Base-by-base conservation (phyloP, 1,140 invertebrate genomes). In the Drosophila arawakana region DNA sequence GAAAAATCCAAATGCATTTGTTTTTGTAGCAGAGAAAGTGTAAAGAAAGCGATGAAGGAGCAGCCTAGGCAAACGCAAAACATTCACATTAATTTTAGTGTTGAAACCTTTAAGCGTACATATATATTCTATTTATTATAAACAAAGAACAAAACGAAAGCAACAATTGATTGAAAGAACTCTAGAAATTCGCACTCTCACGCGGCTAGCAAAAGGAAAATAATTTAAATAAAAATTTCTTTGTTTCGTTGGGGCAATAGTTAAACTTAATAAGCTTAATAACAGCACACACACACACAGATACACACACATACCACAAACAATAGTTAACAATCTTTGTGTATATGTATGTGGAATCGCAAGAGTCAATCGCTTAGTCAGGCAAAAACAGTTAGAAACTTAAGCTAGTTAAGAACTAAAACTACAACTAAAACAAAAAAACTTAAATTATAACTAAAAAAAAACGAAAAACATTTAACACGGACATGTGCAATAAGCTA, bases 11-110 rank as follows among this genome's bases (percentile, higher is more conserved):
- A 63, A 58, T 63, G 65, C 65, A 67, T 67, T 67, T 67, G 50
- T 67, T 58, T 66, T 37, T 66, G 13, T 52, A 55, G 50, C 25
- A 43, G 44, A 55, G 30, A 55, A 39, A 55, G 11, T n/a, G n/a
- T n/a, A 30, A 55, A 37, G 41, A 57, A 7, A 39, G 11, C 13
- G 25, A 35, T 15, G 13, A 52, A 43, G 25, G 9, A 25, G 46
- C 10, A 39, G 11, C 5, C n/a, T 5, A 18, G 18, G 44, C 55
- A 66, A 62, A 73, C 65, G 58, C 57, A 73, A 71, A 79, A 88
- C 83, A 88, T 88, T 88, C 83, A 88, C 80, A 88, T 86, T 89
- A 88, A 88, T 83, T 83, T 78, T 88, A 86, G 81, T 81, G 80
- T 82, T 66, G 70, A 73, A 57, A 15, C 54, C 68, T 73, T 68